Base-by-base conservation (phyloP, 2,888 invertebrate genomes). In the Cepaea hortensis region DNA sequence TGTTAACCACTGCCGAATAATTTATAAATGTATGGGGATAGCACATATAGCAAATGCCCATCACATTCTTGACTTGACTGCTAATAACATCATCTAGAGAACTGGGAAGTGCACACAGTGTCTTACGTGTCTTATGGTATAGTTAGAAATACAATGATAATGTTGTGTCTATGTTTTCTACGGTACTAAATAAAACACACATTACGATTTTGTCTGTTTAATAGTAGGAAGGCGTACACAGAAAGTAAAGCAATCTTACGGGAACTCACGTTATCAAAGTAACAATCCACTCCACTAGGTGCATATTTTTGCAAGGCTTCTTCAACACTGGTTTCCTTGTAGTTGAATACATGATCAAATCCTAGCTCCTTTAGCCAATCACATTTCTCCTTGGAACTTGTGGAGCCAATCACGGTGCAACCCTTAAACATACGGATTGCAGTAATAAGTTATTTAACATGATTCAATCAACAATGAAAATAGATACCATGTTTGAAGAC, bases 241-340 rank as follows among this genome's bases (percentile, higher is more conserved):
- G 3, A 75, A 18, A 15, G 75, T 15, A 15, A 15, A 48, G n/a
- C 3, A 48, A 15, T 13, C 2, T 46, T 15, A 11, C 48, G 68
- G 5, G 68, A 68, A 55, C 96, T 93, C 94, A 97, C 97, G 93
- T 97, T 97, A 93, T 97, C 97, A 92, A 97, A 97, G 91, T 96
- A 97, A 91, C 96, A 96, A 92, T 97, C 96, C 0, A 97, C 94
- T 3, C 97, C 97, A n/a, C 96, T 94, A 0, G 97, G 96, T 18
- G 96, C 96, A 84, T 94, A 95, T 93, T 96, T 95, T 89, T 95
- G 95, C 20, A 97, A 94, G 76, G 95, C 96, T 80, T 95, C 92
- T 0, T 93, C 93, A 77, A 96, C 90, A 91, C 96, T 93, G 11
- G 94, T 95, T 3, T 95, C 96, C 94, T 97, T 97, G 94, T 97